These are phyloP conservation scores for Notothenia coriiceps DNA, from an alignment of 2,113 vertebrate genomes.

Conservation along the genomic window DNA sequence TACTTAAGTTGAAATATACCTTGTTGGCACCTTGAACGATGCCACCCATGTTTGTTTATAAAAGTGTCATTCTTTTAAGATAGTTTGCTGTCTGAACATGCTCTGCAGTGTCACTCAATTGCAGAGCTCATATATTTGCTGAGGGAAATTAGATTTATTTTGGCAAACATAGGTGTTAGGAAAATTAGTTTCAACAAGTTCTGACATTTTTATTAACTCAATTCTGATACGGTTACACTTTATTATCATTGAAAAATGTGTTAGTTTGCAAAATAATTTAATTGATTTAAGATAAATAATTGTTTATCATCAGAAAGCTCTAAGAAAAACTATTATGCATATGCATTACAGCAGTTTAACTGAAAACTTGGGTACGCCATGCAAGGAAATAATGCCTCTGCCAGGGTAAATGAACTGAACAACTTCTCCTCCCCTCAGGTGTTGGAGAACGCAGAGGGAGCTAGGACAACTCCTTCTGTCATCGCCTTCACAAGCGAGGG, in stretches of 20 bases:
- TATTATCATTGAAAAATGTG: not conserved
- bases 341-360: not conserved
- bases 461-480: conserved; percentile 96
- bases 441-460: conserved; percentile 96
- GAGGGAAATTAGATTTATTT: not conserved
- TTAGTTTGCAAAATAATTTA: not conserved
- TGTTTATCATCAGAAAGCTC: not conserved
- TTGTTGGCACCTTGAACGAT: not conserved
- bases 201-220: too few species aligned
- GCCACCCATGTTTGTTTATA: not conserved
- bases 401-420: not conserved
- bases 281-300: not conserved
- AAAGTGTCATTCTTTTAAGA: not conserved
- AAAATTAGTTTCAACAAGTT: not conserved
- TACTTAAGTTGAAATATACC: not conserved
- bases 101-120: not conserved
- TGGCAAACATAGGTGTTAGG: not conserved
- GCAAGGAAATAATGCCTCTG: too few species aligned
- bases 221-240: not conserved
- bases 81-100: not conserved
- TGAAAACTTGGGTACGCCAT: not conserved
- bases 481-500: conserved; percentile 93
- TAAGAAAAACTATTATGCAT: too few species aligned
- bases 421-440: conserved; percentile 82
- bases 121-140: not conserved